A percentile compares a stretch with the other conserved stretches of the same genome.
phyloP scores from a whole-genome alignment of 1,140 invertebrate species.

The Scylla paramamosain region DNA sequence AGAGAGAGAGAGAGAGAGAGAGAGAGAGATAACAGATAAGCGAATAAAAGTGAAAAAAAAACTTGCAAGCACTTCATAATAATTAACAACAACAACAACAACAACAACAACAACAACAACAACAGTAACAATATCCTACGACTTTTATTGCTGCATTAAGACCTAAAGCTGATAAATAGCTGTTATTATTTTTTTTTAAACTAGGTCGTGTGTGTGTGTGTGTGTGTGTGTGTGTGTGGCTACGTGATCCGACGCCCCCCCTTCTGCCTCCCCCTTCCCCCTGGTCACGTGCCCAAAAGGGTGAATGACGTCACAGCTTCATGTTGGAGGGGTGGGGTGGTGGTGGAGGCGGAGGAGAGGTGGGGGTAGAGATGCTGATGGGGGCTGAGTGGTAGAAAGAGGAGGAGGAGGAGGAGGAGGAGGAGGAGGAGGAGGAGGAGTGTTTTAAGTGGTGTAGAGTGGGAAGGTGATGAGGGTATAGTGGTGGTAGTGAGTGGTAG shows the following conservation, averaged over 20 bases:
- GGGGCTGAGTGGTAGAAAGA: background rate
- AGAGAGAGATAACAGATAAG: too few relatives aligned
- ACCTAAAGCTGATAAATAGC: too few relatives aligned
- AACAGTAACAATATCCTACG: too few relatives aligned
- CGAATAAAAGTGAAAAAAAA: too few relatives aligned
- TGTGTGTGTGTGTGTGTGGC: background rate
- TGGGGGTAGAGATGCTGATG: background rate
- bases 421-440: constrained; percentile 15
- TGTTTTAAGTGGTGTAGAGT: background rate
- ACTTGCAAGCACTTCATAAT: too few relatives aligned
- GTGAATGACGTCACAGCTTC: background rate
- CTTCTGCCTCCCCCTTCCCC: background rate
- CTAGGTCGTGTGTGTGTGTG: too few relatives aligned
- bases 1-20: too few relatives aligned
- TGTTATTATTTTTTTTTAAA: too few relatives aligned
- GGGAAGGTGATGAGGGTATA: background rate
- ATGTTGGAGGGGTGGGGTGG: background rate
- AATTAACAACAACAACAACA: too few relatives aligned
- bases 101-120: too few relatives aligned
- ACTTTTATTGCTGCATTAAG: too few relatives aligned
- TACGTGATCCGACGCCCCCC: background rate
- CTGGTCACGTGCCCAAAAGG: background rate
- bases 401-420: background rate
- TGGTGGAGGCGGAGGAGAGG: background rate
- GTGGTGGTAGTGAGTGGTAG: too few relatives aligned